phyloP scores from a whole-genome alignment of 1,140 invertebrate genomes.

The Penaeus chinensis region DNA sequence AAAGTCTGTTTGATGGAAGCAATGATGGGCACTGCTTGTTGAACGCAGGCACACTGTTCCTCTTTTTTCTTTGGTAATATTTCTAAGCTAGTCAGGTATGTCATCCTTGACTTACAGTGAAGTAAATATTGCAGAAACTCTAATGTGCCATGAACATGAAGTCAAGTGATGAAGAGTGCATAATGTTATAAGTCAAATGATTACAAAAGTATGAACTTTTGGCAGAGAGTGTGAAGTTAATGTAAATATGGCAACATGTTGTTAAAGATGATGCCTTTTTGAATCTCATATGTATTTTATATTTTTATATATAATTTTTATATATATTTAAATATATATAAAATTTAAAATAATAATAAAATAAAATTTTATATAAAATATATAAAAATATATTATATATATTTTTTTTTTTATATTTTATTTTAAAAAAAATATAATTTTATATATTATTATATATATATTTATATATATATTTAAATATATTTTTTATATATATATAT shows the following conservation, averaged over 20 bases:
- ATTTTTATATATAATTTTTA: not conserved
- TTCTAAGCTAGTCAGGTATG: slow-evolving; percentile 30
- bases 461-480: too few species aligned
- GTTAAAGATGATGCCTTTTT: slow-evolving; percentile 22
- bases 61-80: slow-evolving; percentile 20
- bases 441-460: too few species aligned
- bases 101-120: slow-evolving; percentile 12
- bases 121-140: slow-evolving; percentile 10
- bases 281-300: slow-evolving; percentile 37
- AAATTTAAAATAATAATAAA: too few species aligned
- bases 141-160: slow-evolving; percentile 2
- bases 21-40: not conserved
- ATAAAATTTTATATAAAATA: too few species aligned
- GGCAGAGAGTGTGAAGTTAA: not conserved
- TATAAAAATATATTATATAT: too few species aligned
- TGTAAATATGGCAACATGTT: slow-evolving; percentile 20
- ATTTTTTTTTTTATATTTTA: too few species aligned
- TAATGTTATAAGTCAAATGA: slow-evolving; percentile 3
- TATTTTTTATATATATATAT: too few species aligned
- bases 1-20: not conserved
- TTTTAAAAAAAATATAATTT: too few species aligned
- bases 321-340: not conserved
- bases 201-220: slow-evolving; percentile 1
- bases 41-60: not conserved
- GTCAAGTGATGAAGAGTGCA: slow-evolving; percentile 16